Percentiles rank a stretch among this genome's conserved stretches.
Conservation (phyloP, 2,797 vertebrate species). For the Platalea minor region DNA sequence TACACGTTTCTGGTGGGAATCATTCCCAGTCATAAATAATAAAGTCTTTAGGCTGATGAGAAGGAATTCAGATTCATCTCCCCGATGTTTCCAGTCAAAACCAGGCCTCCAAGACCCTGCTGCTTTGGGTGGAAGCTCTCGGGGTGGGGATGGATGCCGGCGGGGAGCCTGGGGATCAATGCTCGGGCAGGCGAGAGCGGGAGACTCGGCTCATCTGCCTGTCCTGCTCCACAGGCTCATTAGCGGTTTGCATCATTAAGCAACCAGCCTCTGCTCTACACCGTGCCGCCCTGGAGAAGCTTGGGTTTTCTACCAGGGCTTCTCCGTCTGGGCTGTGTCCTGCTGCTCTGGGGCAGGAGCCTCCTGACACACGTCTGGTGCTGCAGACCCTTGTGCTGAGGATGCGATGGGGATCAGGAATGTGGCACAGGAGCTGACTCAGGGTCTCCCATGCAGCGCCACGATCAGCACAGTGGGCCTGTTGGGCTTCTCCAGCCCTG, state of each 20-base stretch:
- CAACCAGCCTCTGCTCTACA: background rate
- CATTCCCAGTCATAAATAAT: background rate
- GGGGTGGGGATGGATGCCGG: background rate
- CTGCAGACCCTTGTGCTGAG: background rate
- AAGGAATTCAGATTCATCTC: background rate
- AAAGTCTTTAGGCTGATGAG: background rate
- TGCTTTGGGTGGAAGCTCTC: background rate
- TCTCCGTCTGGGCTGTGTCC: background rate
- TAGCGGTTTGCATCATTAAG: background rate
- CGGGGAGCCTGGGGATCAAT: accelerated
- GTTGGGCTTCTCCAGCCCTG: background rate
- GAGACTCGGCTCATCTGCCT: accelerated
- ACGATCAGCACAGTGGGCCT: background rate
- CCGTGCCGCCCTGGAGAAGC: background rate
- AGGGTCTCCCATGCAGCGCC: accelerated
- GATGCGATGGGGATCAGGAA: background rate
- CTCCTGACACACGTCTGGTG: accelerated
- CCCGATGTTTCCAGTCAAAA: background rate
- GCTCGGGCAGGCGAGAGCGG: accelerated
- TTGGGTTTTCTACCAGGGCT: background rate
- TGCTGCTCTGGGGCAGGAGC: no score
- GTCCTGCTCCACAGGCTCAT: background rate
- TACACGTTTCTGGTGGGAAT: background rate
- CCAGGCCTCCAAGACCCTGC: background rate
- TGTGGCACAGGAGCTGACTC: accelerated